phyloP scores from a whole-genome alignment of 2,797 vertebrate genomes.

The Paramormyrops hopkinsi region DNA sequence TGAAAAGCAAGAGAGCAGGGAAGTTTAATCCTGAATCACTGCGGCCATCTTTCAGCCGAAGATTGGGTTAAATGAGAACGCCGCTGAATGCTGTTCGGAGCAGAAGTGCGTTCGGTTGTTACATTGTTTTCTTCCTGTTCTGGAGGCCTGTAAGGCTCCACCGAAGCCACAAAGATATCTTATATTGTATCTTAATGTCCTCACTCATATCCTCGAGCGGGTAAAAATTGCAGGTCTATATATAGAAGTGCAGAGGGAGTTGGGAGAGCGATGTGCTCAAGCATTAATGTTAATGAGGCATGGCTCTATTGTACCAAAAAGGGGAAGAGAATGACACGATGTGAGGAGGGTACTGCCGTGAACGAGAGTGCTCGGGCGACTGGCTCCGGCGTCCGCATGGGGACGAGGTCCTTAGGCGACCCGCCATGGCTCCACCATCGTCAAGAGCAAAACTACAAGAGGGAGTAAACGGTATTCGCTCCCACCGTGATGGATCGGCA shows the following conservation, averaged over 20 bases:
- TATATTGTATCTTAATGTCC: constrained; percentile 63
- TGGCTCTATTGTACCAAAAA: constrained; percentile 48
- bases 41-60: not conserved
- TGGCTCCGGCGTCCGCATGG: not conserved
- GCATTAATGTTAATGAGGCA: constrained; percentile 70
- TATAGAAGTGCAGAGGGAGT: constrained; percentile 66
- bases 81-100: not conserved
- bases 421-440: not conserved
- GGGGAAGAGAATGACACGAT: not conserved
- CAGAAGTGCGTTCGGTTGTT: not conserved
- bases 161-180: constrained; percentile 59
- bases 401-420: not conserved
- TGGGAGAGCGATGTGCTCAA: constrained; percentile 58
- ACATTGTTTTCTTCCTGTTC: constrained; percentile 42
- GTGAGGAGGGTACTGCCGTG: not conserved
- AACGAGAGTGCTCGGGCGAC: not conserved
- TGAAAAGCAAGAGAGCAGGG: not conserved
- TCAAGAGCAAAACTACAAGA: not conserved
- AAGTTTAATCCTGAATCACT: not conserved
- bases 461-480: not conserved
- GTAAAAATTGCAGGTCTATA: constrained; percentile 72
- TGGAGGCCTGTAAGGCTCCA: constrained; percentile 52
- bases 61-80: not conserved
- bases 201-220: constrained; percentile 63
- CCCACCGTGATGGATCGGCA: not conserved